These are phyloP conservation scores for Zootermopsis nevadensis DNA, from an alignment of 2,888 invertebrate species.

Conservation along the genomic window DNA sequence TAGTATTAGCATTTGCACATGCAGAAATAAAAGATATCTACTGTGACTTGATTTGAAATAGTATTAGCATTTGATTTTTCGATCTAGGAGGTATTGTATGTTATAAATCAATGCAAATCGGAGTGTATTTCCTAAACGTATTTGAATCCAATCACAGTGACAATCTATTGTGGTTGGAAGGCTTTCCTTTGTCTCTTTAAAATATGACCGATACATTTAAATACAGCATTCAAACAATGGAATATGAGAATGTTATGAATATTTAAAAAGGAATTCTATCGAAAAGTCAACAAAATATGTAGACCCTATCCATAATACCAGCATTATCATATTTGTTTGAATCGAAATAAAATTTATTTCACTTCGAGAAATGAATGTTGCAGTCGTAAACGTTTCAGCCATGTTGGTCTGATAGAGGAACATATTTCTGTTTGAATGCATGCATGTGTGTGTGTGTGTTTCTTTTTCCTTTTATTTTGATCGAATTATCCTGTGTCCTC, in stretches of 20 bases:
- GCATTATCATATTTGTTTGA: conserved; percentile 18
- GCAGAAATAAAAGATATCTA: too few relatives aligned
- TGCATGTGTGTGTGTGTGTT: background rate
- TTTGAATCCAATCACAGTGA: conserved; percentile 25
- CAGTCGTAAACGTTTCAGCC: background rate
- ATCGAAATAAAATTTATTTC: conserved; percentile 15
- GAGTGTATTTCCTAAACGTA: background rate
- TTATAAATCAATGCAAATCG: background rate
- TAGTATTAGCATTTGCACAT: background rate
- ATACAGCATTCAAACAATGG: conserved; percentile 21
- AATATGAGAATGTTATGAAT: conserved; percentile 10
- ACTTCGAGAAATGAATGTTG: background rate
- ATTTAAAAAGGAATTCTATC: conserved; percentile 10
- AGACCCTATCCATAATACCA: conserved; percentile 15
- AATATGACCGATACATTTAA: conserved; percentile 25
- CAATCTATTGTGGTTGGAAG: conserved; percentile 11
- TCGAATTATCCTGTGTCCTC: too few relatives aligned
- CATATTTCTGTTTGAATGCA: background rate
- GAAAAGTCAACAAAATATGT: background rate
- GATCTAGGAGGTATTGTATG: background rate
- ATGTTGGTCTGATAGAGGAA: background rate
- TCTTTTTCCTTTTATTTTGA: too few relatives aligned
- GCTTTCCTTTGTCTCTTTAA: background rate
- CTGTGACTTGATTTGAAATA: background rate
- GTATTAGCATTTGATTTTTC: conserved; percentile 4